Evolutionary conservation across 2,888 invertebrate species (phyloP).

Genomic region (Dasysyrphus tricinctus): DNA sequence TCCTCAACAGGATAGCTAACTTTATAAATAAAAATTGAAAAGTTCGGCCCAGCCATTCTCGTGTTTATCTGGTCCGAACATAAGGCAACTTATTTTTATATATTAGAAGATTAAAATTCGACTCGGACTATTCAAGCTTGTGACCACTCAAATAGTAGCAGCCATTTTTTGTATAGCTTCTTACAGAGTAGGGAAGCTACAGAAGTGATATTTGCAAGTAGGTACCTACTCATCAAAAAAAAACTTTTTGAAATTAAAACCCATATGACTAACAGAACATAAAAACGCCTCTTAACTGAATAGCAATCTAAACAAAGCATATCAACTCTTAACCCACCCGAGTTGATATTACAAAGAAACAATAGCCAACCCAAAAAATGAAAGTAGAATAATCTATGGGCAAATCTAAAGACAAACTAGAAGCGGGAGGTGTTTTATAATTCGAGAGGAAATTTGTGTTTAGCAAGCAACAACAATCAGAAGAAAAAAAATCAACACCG

Average conservation of each 20-base stretch:
- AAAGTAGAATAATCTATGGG: conserved; percentile 1
- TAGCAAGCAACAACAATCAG: conserved; percentile 17
- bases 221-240: too few species aligned
- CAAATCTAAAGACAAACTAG: background rate
- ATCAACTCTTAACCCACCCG: background rate
- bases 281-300: background rate
- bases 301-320: background rate
- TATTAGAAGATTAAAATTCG: too few species aligned
- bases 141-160: too few species aligned
- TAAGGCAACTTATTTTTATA: too few species aligned
- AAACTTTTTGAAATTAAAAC: background rate
- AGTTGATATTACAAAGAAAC: conserved; percentile 6
- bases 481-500: conserved; percentile 12
- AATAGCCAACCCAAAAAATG: conserved; percentile 8
- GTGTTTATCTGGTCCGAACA: too few species aligned
- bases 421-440: background rate
- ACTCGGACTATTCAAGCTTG: too few species aligned
- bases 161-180: too few species aligned
- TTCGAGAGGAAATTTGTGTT: conserved; percentile 4
- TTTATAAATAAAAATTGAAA: too few species aligned
- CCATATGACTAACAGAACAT: background rate
- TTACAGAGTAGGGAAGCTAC: too few species aligned
- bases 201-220: too few species aligned
- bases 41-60: too few species aligned
- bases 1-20: too few species aligned